phyloP scores from a whole-genome alignment of 2,797 vertebrate species.

The Propithecus perrieri region DNA sequence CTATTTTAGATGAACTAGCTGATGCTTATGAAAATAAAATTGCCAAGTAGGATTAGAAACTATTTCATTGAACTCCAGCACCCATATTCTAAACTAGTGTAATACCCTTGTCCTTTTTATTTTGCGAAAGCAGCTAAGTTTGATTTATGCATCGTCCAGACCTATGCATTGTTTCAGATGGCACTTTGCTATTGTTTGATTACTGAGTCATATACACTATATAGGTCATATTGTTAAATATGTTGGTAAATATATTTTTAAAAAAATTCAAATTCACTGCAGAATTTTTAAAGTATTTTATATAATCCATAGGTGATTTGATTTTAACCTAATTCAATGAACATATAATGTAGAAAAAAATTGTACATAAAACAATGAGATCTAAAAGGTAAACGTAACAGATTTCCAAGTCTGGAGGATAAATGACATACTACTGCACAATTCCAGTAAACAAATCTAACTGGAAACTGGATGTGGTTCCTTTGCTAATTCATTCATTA shows the following conservation, averaged over 20 bases:
- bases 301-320: background rate
- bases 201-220: background rate
- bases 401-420: background rate
- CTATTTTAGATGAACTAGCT: background rate
- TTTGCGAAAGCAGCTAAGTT: background rate
- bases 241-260: background rate
- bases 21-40: background rate
- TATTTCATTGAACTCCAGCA: background rate
- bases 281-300: background rate
- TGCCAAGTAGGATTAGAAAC: background rate
- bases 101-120: background rate
- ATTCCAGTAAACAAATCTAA: background rate
- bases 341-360: background rate
- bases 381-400: background rate
- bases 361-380: background rate
- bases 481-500: background rate
- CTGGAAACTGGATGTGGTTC: background rate
- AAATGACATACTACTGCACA: background rate
- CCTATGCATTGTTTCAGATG: background rate
- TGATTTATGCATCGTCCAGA: background rate
- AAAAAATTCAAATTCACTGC: background rate
- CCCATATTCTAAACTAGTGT: background rate
- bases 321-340: background rate
- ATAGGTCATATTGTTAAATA: background rate
- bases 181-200: background rate